A percentile compares a stretch with the other conserved stretches of the same genome.
phyloP scores from a whole-genome alignment of 2,113 vertebrate species.

The Pseudonaja textilis region DNA sequence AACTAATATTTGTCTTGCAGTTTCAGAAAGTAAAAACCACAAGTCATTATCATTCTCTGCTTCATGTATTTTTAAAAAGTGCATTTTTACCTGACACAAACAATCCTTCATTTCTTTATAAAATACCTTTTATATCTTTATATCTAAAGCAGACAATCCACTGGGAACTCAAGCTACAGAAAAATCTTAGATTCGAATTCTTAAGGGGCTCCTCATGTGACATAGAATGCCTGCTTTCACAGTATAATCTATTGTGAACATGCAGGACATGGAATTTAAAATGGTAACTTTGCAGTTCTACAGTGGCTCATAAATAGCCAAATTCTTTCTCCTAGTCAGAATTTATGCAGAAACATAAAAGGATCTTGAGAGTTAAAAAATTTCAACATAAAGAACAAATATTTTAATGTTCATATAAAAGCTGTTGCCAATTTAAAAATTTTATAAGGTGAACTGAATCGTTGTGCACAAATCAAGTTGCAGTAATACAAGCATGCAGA shows the following conservation, averaged over 20 bases:
- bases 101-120: neutral
- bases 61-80: constrained; percentile 2
- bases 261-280: neutral
- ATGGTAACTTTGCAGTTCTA: neutral
- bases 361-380: neutral
- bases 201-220: constrained; percentile 51
- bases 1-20: neutral
- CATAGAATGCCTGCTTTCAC: neutral
- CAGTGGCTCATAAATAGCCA: neutral
- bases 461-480: neutral
- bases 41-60: constrained; percentile 19
- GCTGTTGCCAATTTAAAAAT: neutral
- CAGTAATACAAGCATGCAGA: neutral
- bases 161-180: constrained; percentile 40
- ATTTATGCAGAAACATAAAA: constrained; percentile 17
- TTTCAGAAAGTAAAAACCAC: neutral
- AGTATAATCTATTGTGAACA: constrained; percentile 14
- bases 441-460: neutral
- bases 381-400: neutral
- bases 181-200: constrained; percentile 21
- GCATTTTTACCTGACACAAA: constrained; percentile 24
- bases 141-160: constrained; percentile 41
- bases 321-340: constrained; percentile 1
- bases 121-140: constrained; percentile 48
- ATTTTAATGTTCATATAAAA: neutral